Evolutionary conservation across 2,113 vertebrate species (phyloP).

Genomic region (Xiphias gladius): DNA sequence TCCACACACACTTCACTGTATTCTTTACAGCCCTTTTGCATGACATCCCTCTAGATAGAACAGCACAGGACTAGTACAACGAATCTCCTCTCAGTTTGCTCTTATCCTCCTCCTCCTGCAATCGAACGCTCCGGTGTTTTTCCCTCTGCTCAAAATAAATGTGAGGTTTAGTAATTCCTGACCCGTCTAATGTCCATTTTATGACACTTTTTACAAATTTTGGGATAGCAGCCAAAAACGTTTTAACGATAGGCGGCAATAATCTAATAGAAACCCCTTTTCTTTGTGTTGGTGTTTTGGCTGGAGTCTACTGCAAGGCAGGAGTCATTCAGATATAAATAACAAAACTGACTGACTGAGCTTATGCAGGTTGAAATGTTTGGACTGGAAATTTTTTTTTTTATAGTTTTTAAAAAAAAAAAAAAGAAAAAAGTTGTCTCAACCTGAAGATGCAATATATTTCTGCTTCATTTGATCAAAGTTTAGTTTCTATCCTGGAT

Average conservation of each 20-base stretch:
- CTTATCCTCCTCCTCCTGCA: not conserved
- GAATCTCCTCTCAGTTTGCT: conserved; percentile 12
- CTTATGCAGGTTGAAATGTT: no score
- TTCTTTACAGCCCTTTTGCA: conserved; percentile 27
- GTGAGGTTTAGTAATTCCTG: not conserved
- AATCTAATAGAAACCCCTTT: no score
- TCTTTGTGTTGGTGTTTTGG: not conserved
- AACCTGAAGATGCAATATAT: no score
- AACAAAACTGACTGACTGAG: no score
- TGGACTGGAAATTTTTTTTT: no score
- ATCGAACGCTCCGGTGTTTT: not conserved
- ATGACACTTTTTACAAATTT: not conserved
- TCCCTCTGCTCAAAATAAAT: conserved; percentile 25
- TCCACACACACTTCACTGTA: not conserved
- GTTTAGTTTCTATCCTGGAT: no score
- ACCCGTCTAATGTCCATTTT: not conserved
- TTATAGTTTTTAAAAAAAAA: no score
- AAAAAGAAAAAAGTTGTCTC: no score
- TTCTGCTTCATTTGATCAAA: no score
- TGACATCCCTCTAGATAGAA: conserved; percentile 6
- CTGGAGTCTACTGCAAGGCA: no score
- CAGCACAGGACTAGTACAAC: not conserved
- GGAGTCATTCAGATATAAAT: no score
- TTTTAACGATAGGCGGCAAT: no score
- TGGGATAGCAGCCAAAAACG: not conserved